Evolutionary conservation across 1,140 invertebrate species (phyloP).

Genomic region (Scaptomyza montana): DNA sequence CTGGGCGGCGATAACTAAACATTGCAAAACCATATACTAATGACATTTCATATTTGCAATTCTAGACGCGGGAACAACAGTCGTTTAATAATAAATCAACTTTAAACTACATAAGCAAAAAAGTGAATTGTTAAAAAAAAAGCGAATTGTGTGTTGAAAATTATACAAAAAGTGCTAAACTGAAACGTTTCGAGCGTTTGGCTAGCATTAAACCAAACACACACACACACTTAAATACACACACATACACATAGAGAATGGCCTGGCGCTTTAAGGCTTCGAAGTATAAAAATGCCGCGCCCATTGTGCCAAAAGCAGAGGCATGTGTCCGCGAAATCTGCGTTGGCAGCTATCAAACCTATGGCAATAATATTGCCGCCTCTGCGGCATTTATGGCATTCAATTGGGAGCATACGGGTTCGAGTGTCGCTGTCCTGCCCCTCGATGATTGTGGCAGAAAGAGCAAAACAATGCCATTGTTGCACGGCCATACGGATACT

Average conservation of each 20-base stretch:
- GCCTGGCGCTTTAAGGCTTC: conserved; percentile 98
- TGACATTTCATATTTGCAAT: conserved; percentile 20
- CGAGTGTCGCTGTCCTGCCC: conserved; percentile 93
- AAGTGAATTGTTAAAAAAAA: not conserved
- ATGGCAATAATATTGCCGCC: conserved; percentile 96
- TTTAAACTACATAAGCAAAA: not conserved
- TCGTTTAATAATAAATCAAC: not conserved
- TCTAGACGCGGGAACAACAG: conserved; percentile 7
- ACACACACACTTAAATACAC: conserved; percentile 25
- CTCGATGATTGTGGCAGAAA: conserved; percentile 94
- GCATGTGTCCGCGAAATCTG: conserved; percentile 94
- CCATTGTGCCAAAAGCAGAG: conserved; percentile 95
- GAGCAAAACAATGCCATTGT: conserved; percentile 91
- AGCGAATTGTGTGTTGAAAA: conserved; percentile 17
- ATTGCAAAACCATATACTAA: conserved; percentile 16
- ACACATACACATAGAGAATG: conserved; percentile 85
- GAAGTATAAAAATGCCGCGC: conserved; percentile 98
- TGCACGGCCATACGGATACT: conserved; percentile 94
- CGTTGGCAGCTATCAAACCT: conserved; percentile 95
- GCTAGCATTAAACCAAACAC: conserved; percentile 6
- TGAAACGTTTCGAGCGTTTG: conserved; percentile 1
- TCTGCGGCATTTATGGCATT: conserved; percentile 97
- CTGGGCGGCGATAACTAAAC: conserved; percentile 20
- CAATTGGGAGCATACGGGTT: conserved; percentile 94
- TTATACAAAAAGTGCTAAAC: too few species aligned